Percentiles rank a stretch among this genome's conserved stretches.
Evolutionary conservation across 1,140 invertebrate genomes (phyloP).

Genomic region (Batillaria attramentaria): DNA sequence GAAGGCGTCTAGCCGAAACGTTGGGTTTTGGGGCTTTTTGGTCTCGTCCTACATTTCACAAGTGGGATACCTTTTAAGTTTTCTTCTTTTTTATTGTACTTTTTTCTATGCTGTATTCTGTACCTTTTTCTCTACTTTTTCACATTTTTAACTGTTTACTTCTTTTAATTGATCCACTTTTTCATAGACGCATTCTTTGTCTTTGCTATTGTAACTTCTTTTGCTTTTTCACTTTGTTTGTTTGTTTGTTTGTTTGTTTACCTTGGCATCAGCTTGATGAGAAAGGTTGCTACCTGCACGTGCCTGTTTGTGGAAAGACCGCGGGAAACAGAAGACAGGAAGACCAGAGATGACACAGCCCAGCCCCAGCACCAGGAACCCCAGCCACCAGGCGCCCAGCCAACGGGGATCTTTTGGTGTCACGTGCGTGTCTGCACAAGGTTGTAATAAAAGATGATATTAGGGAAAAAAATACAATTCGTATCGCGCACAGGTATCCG

Average conservation of each 20-base stretch:
- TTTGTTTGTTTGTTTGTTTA: not conserved
- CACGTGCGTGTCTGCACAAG: constrained; percentile 48
- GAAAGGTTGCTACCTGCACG: constrained; percentile 3
- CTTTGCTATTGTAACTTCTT: not conserved
- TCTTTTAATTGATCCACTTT: not conserved
- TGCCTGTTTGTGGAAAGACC: constrained; percentile 61
- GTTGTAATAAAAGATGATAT: not conserved
- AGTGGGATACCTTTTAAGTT: no score
- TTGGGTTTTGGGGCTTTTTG: no score
- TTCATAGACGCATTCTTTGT: not conserved
- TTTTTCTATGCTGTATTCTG: no score
- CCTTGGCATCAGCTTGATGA: not conserved
- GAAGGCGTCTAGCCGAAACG: no score
- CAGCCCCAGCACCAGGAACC: constrained; percentile 86
- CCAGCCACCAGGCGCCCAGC: constrained; percentile 97
- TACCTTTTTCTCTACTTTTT: no score
- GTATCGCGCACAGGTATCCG: not conserved
- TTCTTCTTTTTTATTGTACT: no score
- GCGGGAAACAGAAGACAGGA: constrained; percentile 89
- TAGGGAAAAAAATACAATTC: not conserved
- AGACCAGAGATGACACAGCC: constrained; percentile 85
- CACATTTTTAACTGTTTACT: no score
- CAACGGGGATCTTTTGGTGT: constrained; percentile 72
- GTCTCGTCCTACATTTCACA: no score
- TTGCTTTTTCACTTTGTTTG: not conserved